phyloP scores from a whole-genome alignment of 2,888 invertebrate species.

The Dryococelus australis region DNA sequence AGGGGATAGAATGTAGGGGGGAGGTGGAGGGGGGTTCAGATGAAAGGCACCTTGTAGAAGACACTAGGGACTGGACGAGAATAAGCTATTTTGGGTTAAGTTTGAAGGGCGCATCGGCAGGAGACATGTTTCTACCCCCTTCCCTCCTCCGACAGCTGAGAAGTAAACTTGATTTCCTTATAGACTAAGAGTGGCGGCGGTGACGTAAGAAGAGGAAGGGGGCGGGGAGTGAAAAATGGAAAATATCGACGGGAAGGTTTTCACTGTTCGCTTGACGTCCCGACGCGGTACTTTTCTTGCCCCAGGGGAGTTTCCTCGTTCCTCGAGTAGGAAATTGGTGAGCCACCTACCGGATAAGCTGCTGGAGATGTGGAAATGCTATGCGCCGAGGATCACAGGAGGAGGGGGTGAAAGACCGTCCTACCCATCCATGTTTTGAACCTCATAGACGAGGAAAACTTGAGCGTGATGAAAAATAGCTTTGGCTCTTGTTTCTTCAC shows the following conservation, averaged over 20 bases:
- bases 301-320: not conserved
- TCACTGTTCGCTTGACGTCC: not conserved
- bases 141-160: not conserved
- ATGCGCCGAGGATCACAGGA: too few relatives aligned
- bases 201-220: not conserved
- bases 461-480: too few relatives aligned
- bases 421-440: too few relatives aligned
- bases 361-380: too few relatives aligned
- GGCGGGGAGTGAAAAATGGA: not conserved
- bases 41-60: not conserved
- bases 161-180: conserved; percentile 16
- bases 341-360: not conserved
- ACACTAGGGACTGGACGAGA: not conserved
- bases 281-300: not conserved
- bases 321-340: not conserved
- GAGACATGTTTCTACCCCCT: not conserved
- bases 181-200: not conserved
- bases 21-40: not conserved
- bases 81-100: conserved; percentile 16
- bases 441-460: too few relatives aligned
- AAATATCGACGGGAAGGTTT: not conserved
- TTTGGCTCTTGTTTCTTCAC: too few relatives aligned
- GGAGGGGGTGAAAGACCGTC: too few relatives aligned
- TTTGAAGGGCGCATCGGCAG: not conserved
- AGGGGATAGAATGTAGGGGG: not conserved